phyloP scores from a whole-genome alignment of 2,113 vertebrate species.

The Ptyas mucosa region DNA sequence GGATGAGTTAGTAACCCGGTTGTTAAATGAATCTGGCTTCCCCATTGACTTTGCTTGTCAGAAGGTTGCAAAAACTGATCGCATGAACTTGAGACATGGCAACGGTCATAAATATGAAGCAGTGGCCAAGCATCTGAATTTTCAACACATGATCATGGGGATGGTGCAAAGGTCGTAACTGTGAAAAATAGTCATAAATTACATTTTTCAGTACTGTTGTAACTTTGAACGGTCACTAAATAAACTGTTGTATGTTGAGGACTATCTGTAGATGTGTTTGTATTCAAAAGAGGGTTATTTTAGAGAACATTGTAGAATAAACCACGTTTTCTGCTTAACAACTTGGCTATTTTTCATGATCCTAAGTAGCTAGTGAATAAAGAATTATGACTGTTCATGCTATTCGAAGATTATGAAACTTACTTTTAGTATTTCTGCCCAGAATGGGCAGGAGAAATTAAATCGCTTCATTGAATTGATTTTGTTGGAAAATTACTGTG shows the following conservation, averaged over 20 bases:
- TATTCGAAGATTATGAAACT: neutral
- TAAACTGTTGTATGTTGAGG: neutral
- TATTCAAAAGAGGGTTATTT: slow-evolving; percentile 27
- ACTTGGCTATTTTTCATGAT: slow-evolving; percentile 31
- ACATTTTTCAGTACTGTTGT: too few species aligned
- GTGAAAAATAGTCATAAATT: neutral
- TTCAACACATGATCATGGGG: neutral
- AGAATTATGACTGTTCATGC: neutral
- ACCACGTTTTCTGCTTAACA: slow-evolving; percentile 21
- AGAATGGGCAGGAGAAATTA: neutral
- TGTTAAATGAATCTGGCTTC: neutral
- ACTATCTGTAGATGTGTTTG: slow-evolving; percentile 14
- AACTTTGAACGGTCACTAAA: too few species aligned
- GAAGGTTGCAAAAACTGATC: neutral
- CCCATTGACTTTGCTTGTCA: neutral
- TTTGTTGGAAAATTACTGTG: neutral
- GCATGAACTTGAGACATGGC: neutral
- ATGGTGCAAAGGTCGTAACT: neutral
- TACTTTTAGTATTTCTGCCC: neutral
- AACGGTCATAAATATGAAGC: neutral
- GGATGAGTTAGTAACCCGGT: neutral
- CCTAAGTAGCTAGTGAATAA: slow-evolving; percentile 14
- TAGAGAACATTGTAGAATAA: slow-evolving; percentile 40
- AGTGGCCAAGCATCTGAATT: neutral
- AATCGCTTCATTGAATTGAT: neutral